Percentiles rank a stretch among this genome's conserved stretches.
These are phyloP conservation scores for Aproaerema taeniolella DNA, from an alignment of 2,888 invertebrate genomes.

Conservation along the genomic window DNA sequence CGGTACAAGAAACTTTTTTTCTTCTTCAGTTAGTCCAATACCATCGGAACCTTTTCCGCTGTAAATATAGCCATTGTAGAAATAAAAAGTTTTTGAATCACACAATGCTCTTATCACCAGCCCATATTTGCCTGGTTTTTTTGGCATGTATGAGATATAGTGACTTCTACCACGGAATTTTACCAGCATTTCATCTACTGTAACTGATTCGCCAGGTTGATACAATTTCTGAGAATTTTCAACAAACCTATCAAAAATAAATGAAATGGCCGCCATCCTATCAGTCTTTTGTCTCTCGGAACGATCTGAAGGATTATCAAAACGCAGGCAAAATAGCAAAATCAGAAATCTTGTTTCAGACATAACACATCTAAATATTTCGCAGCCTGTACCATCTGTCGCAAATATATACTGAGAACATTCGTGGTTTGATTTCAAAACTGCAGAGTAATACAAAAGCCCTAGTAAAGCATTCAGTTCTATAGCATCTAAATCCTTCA, in stretches of 20 bases:
- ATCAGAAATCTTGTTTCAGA: slow-evolving; percentile 16
- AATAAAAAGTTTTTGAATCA: slow-evolving; percentile 19
- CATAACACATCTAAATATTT: slow-evolving; percentile 22
- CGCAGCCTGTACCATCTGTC: slow-evolving; percentile 21
- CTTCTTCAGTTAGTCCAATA: slow-evolving; percentile 14
- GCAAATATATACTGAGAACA: slow-evolving; percentile 18
- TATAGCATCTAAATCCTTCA: not conserved
- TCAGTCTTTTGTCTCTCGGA: slow-evolving; percentile 20
- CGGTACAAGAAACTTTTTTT: slow-evolving; percentile 19
- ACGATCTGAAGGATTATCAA: slow-evolving; percentile 21
- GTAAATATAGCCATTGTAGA: slow-evolving; percentile 14
- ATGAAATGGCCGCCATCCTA: slow-evolving; percentile 19
- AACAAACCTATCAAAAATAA: slow-evolving; percentile 19
- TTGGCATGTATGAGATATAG: slow-evolving; percentile 23
- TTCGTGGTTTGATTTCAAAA: slow-evolving; percentile 16
- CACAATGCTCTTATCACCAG: slow-evolving; percentile 19
- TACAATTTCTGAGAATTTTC: slow-evolving; percentile 18
- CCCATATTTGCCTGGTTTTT: slow-evolving; percentile 26
- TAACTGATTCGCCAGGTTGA: slow-evolving; percentile 14
- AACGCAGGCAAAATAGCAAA: slow-evolving; percentile 20
- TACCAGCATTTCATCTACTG: slow-evolving; percentile 24
- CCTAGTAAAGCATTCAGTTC: slow-evolving; percentile 18
- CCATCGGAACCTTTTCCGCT: slow-evolving; percentile 23
- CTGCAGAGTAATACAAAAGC: slow-evolving; percentile 16
- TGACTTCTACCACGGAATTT: slow-evolving; percentile 22